Conservation (phyloP, 2,113 vertebrate genomes). For the Entelurus aequoreus region DNA sequence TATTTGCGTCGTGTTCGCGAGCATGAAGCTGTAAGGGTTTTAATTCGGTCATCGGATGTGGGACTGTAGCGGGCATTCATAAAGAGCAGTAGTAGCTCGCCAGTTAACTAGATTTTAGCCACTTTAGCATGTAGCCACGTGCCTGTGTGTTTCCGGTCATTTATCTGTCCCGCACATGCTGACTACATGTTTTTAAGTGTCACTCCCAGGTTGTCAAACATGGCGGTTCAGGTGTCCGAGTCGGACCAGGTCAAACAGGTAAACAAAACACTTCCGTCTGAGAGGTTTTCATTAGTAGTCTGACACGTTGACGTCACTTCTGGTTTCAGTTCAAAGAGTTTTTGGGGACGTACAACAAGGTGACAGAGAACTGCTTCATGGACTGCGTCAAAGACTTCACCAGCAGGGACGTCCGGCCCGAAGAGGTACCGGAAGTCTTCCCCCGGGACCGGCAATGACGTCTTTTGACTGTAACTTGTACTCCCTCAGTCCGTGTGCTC, state of each 20-base stretch:
- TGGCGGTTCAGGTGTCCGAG: constrained; percentile 87
- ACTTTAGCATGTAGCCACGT: no score
- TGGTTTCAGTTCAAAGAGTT: constrained; percentile 90
- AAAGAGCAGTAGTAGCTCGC: no score
- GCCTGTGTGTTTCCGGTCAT: no score
- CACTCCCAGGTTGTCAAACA: constrained; percentile 22
- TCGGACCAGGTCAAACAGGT: constrained; percentile 98
- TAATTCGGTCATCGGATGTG: no score
- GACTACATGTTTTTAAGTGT: not conserved
- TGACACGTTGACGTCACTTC: not conserved
- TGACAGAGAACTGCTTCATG: constrained; percentile 96
- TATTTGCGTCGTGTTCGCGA: no score
- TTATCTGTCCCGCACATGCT: no score
- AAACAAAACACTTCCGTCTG: not conserved
- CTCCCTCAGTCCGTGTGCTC: constrained; percentile 82
- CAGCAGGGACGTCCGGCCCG: constrained; percentile 85
- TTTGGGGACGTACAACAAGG: constrained; percentile 95
- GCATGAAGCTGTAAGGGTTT: not conserved
- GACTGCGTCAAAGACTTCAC: constrained; percentile 98
- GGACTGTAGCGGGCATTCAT: no score
- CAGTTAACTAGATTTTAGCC: no score
- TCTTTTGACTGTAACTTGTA: not conserved
- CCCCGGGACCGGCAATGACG: no score
- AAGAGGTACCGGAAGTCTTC: constrained; percentile 72
- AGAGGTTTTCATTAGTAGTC: no score